Evolutionary conservation across 2,797 vertebrate genomes (phyloP), one percentile per base, ranked within the genome.

Genomic region (Falco berigora): DNA sequence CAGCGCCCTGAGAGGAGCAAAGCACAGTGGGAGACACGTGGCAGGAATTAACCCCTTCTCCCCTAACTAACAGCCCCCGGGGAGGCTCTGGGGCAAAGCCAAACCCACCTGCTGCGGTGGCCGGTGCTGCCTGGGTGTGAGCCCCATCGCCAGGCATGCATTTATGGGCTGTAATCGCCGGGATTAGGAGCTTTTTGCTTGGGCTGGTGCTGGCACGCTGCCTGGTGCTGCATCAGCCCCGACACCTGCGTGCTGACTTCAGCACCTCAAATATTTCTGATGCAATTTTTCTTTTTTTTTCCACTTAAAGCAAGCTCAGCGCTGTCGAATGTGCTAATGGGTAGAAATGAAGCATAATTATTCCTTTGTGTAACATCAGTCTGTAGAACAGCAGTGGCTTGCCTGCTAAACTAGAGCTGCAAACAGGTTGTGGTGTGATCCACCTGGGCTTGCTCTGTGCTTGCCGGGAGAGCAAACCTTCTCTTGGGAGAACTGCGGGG

Each of bases 221-320:
- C 85, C 38, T 40, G 63, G n/a, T 3, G 11, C 73, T 7, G 6
- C 13, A 4, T 40, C 63, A 52, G 50, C 85, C 59, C 77, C 77
- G 34, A 34, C 94, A 90, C 94, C 94, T 95, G 88, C 4, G 3
- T 42, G 94, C 94, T 94, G 92, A 86, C 75, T 94, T 94, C 96
- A 94, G 94, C 50, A 44, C 89, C 93, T 94, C 87, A 63, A 12
- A 30, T 36, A 91, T 91, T 87, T 85, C 75, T 67, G 91, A 80
- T 32, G 84, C 86, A 67, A 89, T 24, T 12, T 23, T 8, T 25
- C 27, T 24, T 25, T 68, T 62, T n/a, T 30, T 8, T 23, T 13
- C 4, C 22, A 58, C 78, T 34, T 4, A 5, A 36, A 89, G 62
- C 61, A 14, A 69, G 12, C 62, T 74, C 49, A 19, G 8, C 0